Evolutionary conservation across 2,888 invertebrate species (phyloP), one percentile per base, ranked within the genome.

Genomic region (Lasioglossum lativentre): DNA sequence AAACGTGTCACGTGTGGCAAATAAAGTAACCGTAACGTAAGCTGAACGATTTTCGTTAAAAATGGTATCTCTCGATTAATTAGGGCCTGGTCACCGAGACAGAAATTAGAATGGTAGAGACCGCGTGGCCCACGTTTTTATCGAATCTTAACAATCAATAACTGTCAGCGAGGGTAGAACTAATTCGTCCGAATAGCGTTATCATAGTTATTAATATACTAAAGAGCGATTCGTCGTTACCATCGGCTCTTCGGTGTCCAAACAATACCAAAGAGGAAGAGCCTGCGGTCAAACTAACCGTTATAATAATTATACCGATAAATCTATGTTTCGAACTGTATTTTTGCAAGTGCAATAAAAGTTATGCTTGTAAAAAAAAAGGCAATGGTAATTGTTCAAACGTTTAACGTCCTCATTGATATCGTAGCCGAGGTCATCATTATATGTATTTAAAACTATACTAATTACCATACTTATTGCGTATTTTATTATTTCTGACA

Each of bases 281-380:
- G 45, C 30, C 47, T 16, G 38, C 72, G 45, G 16, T 38, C 47
- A 5, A 77, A 86, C 52, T 85, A 90, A 88, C 75, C 79, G 40
- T 63, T 89, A 80, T 40, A 80, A 38, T 72, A 70, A 52, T 70
- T 68, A 59, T 66, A 75, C 56, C 40, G 75, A 88, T 72, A 86
- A 91, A 85, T 89, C 79, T 89, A 90, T 30, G 81, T 89, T 87
- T 88, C 52, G 88, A 91, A 90, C 82, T 93, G 94, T 94, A 94
- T 94, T 94, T 94, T 93, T 94, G 87, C 91, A 93, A 92, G 91
- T 92, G 92, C 92, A 94, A 94, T 92, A 91, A 92, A 93, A 83
- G 16, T 85, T 83, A 89, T 90, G 92, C 93, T 93, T 93, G 95
- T 95, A 80, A 95, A 95, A 79, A 95, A 95, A 19, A n/a, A n/a